Evolutionary conservation across 2,888 invertebrate species (phyloP), one percentile per base, ranked within the genome.

Genomic region (Rhogogaster chlorosoma): DNA sequence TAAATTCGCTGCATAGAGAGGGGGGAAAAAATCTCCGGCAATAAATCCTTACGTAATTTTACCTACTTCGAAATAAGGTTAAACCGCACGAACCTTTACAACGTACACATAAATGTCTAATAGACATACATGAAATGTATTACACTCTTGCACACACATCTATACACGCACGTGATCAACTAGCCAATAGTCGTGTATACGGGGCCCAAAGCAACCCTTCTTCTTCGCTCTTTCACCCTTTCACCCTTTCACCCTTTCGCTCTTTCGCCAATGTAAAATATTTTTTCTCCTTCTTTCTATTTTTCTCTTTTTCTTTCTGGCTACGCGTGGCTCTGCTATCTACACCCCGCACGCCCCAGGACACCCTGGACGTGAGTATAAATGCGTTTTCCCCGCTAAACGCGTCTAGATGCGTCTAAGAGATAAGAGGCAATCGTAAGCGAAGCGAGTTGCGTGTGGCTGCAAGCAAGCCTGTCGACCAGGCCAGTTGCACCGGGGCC

Each of bases 351-450:
- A 89, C 89, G 88, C 89, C 87, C 83, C 86, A 32, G 67, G 70
- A 80, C 64, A 29, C 64, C 84, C 83, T 84, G 80, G 82, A 38
- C 83, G 83, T 85, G 84, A 84, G 84, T 70, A 49, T 78, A 87
- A 89, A 88, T 88, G 89, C 87, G 87, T 87, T 89, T 89, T 89
- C 89, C 83, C 83, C 88, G 88, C 87, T 87, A 88, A 88, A 89
- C 87, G 87, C 88, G 86, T 87, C 87, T 86, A 88, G 91, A 91
- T 91, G 87, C 88, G 88, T 85, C 86, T 87, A 87, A 80, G 70
- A 87, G 92, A 92, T 92, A 92, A 90, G 90, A 86, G 84, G 84
- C 38, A 85, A 83, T 77, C 84, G 85, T 84, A 86, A 36, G 61
- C 61, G 49, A 77, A 77, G 29, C 77, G 77, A 29, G 77, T 57